Percentiles rank a stretch among this genome's conserved stretches.
These are phyloP conservation scores for Nymphicus hollandicus DNA, from an alignment of 2,113 vertebrate species.

Conservation along the genomic window DNA sequence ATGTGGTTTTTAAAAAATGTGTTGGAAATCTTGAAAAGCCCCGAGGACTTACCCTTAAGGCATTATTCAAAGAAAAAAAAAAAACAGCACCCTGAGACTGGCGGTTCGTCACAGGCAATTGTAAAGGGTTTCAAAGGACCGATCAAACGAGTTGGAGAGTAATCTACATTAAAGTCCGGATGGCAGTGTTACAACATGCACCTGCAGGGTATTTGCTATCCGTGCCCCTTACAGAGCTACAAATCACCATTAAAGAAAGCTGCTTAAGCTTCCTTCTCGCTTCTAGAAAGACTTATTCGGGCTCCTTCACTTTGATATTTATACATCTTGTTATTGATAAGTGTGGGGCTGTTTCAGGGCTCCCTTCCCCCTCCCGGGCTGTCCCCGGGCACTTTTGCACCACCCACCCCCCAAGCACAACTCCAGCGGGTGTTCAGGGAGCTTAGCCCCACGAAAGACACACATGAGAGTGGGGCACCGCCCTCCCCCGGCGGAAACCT, in stretches of 20 bases:
- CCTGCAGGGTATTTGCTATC: conserved; percentile 79
- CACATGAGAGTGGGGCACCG: not conserved
- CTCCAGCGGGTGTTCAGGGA: not conserved
- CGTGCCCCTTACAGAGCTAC: conserved; percentile 73
- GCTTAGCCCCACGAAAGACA: not conserved
- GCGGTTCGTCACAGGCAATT: conserved; percentile 85
- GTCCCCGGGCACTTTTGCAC: not conserved
- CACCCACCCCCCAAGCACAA: not conserved
- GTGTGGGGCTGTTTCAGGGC: conserved; percentile 4
- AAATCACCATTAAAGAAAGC: conserved; percentile 79
- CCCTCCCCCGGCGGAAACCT: not conserved
- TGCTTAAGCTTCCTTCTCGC: conserved; percentile 69
- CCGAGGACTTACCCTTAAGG: conserved; percentile 76
- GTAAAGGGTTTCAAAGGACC: conserved; percentile 80
- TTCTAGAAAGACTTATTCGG: conserved; percentile 68
- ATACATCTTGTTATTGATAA: conserved; percentile 68
- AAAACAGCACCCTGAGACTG: conserved; percentile 52
- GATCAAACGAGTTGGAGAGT: conserved; percentile 80
- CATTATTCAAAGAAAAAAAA: conserved; percentile 75
- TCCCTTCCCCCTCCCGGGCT: conserved; percentile 8
- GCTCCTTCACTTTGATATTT: conserved; percentile 74
- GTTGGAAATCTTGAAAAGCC: conserved; percentile 75
- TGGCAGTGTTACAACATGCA: conserved; percentile 76
- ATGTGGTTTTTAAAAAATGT: not conserved
- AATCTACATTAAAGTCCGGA: conserved; percentile 81